phyloP scores from a whole-genome alignment of 30 jellyfish, hydroid and myxozoan genomes.

The Aurelia aurita complex sp. Pacific region DNA sequence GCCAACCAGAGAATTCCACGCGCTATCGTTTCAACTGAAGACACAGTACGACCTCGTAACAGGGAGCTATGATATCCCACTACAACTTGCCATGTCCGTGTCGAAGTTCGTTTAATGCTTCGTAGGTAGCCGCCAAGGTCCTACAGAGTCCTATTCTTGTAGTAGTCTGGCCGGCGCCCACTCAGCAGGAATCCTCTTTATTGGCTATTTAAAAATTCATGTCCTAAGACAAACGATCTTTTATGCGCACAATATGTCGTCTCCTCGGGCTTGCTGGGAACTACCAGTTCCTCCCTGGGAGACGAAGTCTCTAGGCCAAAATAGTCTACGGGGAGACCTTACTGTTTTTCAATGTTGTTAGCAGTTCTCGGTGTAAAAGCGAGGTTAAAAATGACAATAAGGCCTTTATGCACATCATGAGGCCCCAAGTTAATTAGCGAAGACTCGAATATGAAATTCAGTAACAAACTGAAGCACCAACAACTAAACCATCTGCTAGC shows the following conservation, averaged over 20 bases:
- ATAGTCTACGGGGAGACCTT: conserved; percentile 20
- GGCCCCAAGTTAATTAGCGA: too few species aligned
- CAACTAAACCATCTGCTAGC: background rate
- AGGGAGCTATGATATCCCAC: conserved; percentile 66
- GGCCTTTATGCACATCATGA: background rate
- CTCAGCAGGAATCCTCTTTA: conserved; percentile 81
- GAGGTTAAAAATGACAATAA: background rate
- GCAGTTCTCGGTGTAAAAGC: background rate
- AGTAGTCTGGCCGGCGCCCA: conserved; percentile 95
- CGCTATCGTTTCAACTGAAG: conserved; percentile 66
- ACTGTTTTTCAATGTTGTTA: background rate
- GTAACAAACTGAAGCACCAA: background rate
- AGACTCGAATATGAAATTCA: too few species aligned
- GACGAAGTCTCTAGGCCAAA: conserved; percentile 19
- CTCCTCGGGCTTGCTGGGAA: conserved; percentile 68
- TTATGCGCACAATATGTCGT: conserved; percentile 50
- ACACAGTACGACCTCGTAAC: conserved; percentile 68
- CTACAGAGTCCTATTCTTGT: conserved; percentile 72
- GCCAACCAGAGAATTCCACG: conserved; percentile 66
- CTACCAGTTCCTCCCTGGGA: conserved; percentile 70
- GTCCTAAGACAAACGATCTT: conserved; percentile 63
- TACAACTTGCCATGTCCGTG: conserved; percentile 67
- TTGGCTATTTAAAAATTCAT: conserved; percentile 80
- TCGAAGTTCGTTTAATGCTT: conserved; percentile 67
- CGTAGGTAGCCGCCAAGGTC: conserved; percentile 84